Conservation (phyloP, 2,113 vertebrate species). For the Micronycteris hirsuta region DNA sequence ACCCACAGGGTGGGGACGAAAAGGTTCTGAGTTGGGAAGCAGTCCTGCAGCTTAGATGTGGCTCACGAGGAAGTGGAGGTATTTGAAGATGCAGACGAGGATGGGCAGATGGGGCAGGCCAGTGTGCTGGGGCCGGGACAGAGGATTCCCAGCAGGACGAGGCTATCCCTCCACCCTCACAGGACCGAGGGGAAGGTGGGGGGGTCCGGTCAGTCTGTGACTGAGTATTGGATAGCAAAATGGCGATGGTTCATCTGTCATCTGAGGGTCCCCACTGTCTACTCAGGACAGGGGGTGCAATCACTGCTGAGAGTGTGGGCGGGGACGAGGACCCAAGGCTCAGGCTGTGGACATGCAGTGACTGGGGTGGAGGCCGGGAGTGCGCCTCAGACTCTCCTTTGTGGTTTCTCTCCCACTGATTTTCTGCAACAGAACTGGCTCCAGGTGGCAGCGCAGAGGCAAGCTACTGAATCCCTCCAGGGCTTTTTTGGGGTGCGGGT, state of each 20-base stretch:
- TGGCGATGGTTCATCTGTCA: fast-evolving
- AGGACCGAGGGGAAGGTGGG: not conserved
- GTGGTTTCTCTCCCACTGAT: not conserved
- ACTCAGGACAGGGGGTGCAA: not conserved
- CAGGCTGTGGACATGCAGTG: not conserved
- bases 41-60: not conserved
- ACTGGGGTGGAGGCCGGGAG: not conserved
- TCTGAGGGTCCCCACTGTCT: not conserved
- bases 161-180: not conserved
- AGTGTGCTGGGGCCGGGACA: not conserved
- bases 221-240: not conserved
- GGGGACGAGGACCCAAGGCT: not conserved
- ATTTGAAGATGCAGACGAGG: not conserved
- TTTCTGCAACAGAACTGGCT: not conserved
- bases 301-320: not conserved
- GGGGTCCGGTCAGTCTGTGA: not conserved
- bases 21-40: not conserved
- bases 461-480: not conserved
- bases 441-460: not conserved
- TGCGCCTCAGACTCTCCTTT: not conserved
- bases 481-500: not conserved
- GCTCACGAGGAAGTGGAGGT: not conserved
- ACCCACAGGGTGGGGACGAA: not conserved
- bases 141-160: not conserved
- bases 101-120: not conserved